Evolutionary conservation across 2,113 vertebrate species (phyloP).

Genomic region (Colius striatus): DNA sequence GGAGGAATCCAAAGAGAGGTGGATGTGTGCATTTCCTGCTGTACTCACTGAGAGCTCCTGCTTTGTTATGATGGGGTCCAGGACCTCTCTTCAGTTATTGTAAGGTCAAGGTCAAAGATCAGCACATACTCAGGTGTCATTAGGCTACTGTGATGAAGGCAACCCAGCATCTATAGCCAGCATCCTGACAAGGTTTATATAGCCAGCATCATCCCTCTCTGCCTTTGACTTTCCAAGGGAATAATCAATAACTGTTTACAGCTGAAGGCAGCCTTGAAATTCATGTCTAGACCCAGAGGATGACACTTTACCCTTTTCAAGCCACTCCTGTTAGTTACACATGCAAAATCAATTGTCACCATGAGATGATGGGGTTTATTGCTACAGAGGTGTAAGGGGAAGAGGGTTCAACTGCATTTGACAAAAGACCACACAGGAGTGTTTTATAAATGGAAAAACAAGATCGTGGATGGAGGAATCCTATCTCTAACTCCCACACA

Average conservation of each 20-base stretch:
- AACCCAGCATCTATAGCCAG: neutral
- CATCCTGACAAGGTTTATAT: neutral
- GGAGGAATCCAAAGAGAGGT: neutral
- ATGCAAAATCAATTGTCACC: neutral
- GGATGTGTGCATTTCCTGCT: neutral
- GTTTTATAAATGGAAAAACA: neutral
- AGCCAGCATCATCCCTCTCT: neutral
- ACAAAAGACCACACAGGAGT: neutral
- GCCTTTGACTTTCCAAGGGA: constrained; percentile 30
- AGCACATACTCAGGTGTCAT: neutral
- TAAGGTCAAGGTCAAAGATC: constrained; percentile 15
- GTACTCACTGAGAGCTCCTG: neutral
- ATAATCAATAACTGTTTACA: constrained; percentile 40
- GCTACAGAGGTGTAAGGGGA: neutral
- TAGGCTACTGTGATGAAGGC: neutral
- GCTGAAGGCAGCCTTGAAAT: constrained; percentile 40
- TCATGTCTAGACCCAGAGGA: neutral
- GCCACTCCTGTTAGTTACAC: neutral
- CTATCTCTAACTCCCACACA: neutral
- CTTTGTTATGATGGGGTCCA: neutral
- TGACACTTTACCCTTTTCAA: neutral
- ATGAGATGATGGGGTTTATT: neutral
- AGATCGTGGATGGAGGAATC: neutral
- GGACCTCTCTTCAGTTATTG: neutral
- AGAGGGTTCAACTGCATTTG: neutral